Base-by-base conservation (phyloP, 2,113 vertebrate genomes). In the Chloropsis cyanopogon region DNA sequence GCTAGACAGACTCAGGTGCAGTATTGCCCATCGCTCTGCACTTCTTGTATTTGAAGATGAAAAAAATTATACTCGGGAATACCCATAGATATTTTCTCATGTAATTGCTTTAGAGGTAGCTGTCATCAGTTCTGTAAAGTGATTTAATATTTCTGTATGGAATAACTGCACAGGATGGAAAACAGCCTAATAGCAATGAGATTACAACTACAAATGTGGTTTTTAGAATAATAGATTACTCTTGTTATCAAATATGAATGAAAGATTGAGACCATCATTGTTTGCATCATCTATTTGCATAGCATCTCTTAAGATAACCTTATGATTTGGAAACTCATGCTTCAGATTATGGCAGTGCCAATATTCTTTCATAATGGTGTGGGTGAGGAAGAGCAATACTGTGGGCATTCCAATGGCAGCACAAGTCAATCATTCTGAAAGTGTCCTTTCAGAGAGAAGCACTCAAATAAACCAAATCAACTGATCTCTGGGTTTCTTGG, bases 231-330 rank as follows among this genome's bases (percentile, higher is more conserved):
- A 94, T 39, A 65, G 68, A 63, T 88, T 96, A 35, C 19, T 86
- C 53, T 75, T 95, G n/a, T 94, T 86, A 93, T 96, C 95, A 95
- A 66, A 97, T 95, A 94, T 83, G 81, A 70, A 94, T 97, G 88
- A 94, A 93, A 81, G 95, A 83, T 87, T 84, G 87, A 85, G 86
- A 93, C 82, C 57, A 10, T 93, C 47, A 73, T 77, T 92, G 87
- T 86, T 92, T 42, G 8, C 57, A 78, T 93, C 82, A 78, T 80
- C 65, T 93, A 42, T 76, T 46, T 84, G 52, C 56, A 47, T 33
- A 47, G 23, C 46, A 59, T 79, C n/a, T 20, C 52, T 95, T 71
- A 61, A 94, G 76, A 50, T 94, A 94, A 82, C 49, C 28, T 72
- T 33, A 41, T 4, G 24, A 65, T 28, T 77, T 41, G 42, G 12